phyloP scores from a whole-genome alignment of 2,888 invertebrate genomes.

The Sphecodes monilicornis region DNA sequence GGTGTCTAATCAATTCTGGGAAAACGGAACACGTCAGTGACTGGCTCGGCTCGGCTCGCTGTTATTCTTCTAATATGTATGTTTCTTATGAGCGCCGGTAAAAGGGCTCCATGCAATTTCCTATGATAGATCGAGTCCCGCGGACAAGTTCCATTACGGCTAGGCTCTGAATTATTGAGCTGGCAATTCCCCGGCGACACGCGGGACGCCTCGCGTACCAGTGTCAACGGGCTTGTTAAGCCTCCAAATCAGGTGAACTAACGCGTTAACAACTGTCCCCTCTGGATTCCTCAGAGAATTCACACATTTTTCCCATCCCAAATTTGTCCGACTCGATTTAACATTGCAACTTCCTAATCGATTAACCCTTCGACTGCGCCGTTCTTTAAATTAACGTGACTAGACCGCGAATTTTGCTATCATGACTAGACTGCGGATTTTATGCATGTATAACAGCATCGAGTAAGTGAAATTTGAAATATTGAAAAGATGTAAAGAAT shows the following conservation, averaged over 20 bases:
- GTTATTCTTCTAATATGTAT: constrained; percentile 78
- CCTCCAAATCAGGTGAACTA: constrained; percentile 78
- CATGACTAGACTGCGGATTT: no score
- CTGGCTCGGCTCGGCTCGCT: constrained; percentile 66
- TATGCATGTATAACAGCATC: no score
- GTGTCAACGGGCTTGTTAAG: constrained; percentile 83
- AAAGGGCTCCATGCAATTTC: constrained; percentile 81
- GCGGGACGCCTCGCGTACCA: constrained; percentile 77
- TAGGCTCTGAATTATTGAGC: constrained; percentile 82
- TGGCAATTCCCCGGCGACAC: constrained; percentile 80
- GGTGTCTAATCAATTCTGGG: constrained; percentile 77
- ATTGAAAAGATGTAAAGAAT: no score
- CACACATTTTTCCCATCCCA: background rate
- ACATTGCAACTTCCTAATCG: background rate
- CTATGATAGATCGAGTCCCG: constrained; percentile 83
- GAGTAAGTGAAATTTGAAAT: no score
- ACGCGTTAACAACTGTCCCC: constrained; percentile 69
- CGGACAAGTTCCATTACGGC: constrained; percentile 83
- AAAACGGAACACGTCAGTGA: constrained; percentile 67
- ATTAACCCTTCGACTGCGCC: no score
- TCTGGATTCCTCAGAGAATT: constrained; percentile 39
- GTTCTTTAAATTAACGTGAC: no score
- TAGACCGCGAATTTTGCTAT: no score
- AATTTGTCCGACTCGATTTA: no score
- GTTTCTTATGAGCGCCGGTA: constrained; percentile 76